Conservation (phyloP, 37 sponge, comb jelly and placozoan species). For the Agelas oroides region DNA sequence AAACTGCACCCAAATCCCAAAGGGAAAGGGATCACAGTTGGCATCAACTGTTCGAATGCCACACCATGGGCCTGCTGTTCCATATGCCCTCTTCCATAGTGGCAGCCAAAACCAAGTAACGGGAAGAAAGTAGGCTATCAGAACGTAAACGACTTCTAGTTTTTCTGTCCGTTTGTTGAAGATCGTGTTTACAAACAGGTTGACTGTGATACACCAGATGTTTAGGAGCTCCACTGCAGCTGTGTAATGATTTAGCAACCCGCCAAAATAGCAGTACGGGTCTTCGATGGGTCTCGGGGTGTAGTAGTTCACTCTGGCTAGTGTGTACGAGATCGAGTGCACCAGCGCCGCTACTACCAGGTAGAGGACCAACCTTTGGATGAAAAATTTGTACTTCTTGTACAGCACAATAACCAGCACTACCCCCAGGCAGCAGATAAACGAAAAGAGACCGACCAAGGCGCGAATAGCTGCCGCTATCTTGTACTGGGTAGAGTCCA, state of each 20-base stretch:
- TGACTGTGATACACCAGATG: constrained; percentile 22
- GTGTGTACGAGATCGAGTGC: constrained; percentile 35
- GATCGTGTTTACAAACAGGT: constrained; percentile 8
- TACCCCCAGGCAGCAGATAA: constrained; percentile 28
- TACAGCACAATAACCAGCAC: constrained; percentile 30
- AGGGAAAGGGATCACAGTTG: background rate
- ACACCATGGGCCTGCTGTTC: constrained; percentile 29
- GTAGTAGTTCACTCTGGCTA: constrained; percentile 31
- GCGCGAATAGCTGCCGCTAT: constrained; percentile 15
- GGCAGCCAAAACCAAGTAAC: constrained; percentile 48
- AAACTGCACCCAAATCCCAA: constrained; percentile 18
- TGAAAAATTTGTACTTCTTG: constrained; percentile 49
- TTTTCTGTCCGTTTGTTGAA: background rate
- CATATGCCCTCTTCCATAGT: constrained; percentile 7
- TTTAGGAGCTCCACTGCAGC: constrained; percentile 1
- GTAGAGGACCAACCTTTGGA: constrained; percentile 47
- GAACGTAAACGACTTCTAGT: background rate
- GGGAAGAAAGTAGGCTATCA: constrained; percentile 15
- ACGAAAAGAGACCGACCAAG: constrained; percentile 18
- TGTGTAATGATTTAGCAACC: constrained; percentile 41
- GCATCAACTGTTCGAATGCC: background rate
- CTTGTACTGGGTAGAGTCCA: constrained; percentile 17
- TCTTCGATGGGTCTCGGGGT: constrained; percentile 9
- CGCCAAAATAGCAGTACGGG: constrained; percentile 46
- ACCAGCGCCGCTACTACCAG: constrained; percentile 34